Evolutionary conservation across 2,888 invertebrate genomes (phyloP).

Genomic region (Mimachlamys varia): DNA sequence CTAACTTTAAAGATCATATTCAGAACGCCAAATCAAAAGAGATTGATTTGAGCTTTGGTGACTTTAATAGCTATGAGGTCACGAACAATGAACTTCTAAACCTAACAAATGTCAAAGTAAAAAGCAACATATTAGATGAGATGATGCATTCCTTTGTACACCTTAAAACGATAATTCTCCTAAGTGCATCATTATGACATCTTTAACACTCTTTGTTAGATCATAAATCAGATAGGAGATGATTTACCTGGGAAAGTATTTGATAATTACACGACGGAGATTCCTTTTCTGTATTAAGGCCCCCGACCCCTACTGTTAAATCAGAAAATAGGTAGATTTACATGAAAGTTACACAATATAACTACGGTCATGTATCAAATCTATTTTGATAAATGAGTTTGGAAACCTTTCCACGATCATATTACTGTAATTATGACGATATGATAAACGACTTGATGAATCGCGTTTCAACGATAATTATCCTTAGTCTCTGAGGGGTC

Average conservation of each 20-base stretch:
- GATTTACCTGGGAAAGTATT: background rate
- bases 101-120: background rate
- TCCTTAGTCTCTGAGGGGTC: background rate
- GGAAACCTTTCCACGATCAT: background rate
- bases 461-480: background rate
- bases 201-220: background rate
- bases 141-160: background rate
- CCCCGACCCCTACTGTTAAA: background rate
- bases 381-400: slow-evolving; percentile 4
- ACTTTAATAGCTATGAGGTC: slow-evolving; percentile 14
- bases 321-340: background rate
- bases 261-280: slow-evolving; percentile 6
- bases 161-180: background rate
- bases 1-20: background rate
- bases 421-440: background rate
- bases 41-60: background rate
- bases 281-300: background rate
- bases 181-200: slow-evolving; percentile 20
- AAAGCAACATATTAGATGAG: background rate
- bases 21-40: background rate
- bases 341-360: background rate
- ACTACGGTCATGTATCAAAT: background rate
- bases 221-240: background rate
- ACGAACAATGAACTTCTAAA: background rate
- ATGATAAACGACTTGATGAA: background rate